Evolutionary conservation across 2,888 invertebrate genomes (phyloP).

Genomic region (Agriopis leucophaearia): DNA sequence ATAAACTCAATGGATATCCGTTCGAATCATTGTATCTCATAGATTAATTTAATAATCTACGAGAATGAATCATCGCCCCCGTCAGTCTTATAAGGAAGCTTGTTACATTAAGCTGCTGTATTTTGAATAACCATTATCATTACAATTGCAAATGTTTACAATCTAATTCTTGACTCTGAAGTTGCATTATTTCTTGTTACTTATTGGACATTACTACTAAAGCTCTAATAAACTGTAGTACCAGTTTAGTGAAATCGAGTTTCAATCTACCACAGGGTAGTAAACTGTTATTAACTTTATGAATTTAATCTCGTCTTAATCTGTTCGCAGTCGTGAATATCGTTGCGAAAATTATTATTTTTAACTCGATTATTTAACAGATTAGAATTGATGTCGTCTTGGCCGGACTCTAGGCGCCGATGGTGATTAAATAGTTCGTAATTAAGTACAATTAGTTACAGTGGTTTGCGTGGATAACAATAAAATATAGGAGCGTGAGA

Average conservation of each 20-base stretch:
- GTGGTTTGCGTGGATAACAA: conserved; percentile 39
- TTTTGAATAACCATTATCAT: conserved; percentile 19
- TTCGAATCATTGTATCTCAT: conserved; percentile 17
- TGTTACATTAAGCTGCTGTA: conserved; percentile 16
- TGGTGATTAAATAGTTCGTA: conserved; percentile 33
- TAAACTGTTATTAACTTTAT: conserved; percentile 25
- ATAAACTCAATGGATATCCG: conserved; percentile 29
- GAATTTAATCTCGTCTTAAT: conserved; percentile 18
- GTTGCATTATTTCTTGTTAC: conserved; percentile 1
- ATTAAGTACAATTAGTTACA: conserved; percentile 42
- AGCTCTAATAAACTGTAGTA: neutral
- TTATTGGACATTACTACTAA: conserved; percentile 6
- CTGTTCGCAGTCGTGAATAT: conserved; percentile 23
- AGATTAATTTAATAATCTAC: conserved; percentile 21
- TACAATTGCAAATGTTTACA: conserved; percentile 25
- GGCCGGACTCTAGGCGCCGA: conserved; percentile 27
- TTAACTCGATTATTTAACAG: conserved; percentile 11
- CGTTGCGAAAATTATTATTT: conserved; percentile 20
- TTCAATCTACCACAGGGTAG: conserved; percentile 12
- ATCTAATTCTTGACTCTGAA: conserved; percentile 3
- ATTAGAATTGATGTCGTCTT: conserved; percentile 24
- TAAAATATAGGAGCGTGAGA: conserved; percentile 45
- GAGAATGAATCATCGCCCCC: conserved; percentile 26
- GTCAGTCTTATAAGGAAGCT: conserved; percentile 25
- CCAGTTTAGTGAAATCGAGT: conserved; percentile 15